Conservation (phyloP, 1,140 invertebrate species). For the Arion vulgaris region DNA sequence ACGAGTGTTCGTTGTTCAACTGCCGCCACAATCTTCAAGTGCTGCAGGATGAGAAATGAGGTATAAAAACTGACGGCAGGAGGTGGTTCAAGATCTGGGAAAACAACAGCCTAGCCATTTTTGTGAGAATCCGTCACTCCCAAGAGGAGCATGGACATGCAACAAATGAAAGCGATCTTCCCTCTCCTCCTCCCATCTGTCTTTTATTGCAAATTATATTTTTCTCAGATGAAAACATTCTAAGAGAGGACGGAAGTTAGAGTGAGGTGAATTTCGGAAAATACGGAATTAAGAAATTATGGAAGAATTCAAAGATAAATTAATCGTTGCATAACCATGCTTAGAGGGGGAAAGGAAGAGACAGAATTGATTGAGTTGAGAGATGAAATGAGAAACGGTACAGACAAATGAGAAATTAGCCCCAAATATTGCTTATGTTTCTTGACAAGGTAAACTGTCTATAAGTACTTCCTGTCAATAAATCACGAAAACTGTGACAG, state of each 20-base stretch:
- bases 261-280: not conserved
- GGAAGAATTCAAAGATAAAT: not conserved
- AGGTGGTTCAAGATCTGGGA: not conserved
- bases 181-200: not conserved
- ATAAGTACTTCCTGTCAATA: too few relatives aligned
- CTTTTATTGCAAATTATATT: conserved; percentile 12
- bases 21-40: conserved; percentile 8
- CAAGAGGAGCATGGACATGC: not conserved
- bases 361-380: too few relatives aligned
- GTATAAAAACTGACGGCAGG: conserved; percentile 11
- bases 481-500: too few relatives aligned
- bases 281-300: not conserved
- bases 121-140: not conserved
- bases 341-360: not conserved
- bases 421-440: too few relatives aligned
- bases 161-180: not conserved
- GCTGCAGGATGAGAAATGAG: not conserved
- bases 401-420: not conserved
- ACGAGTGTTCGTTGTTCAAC: conserved; percentile 14
- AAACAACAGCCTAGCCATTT: not conserved
- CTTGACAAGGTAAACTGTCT: too few relatives aligned
- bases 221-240: conserved; percentile 6
- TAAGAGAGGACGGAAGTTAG: not conserved
- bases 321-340: not conserved
- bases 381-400: not conserved